Evolutionary conservation across 2,797 vertebrate species (phyloP).

Genomic region (Enteromius radiatus): DNA sequence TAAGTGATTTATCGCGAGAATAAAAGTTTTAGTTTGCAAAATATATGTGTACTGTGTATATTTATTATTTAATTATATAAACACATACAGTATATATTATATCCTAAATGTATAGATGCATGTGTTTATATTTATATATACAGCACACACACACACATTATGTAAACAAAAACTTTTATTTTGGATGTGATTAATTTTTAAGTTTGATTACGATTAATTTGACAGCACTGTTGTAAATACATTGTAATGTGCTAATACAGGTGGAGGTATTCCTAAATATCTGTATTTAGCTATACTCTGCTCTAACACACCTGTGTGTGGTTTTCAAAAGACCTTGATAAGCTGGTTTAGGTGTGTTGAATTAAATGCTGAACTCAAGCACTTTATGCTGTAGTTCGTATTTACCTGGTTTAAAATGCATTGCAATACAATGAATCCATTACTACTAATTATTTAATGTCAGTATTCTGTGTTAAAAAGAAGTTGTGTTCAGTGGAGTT

Average conservation of each 20-base stretch:
- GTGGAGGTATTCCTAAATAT: neutral
- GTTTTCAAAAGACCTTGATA: slow-evolving; percentile 19
- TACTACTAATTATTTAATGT: slow-evolving; percentile 25
- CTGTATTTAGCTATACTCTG: neutral
- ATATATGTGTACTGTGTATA: too few relatives aligned
- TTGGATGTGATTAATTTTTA: too few relatives aligned
- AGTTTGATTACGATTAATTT: too few relatives aligned
- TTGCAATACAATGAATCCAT: slow-evolving; percentile 11
- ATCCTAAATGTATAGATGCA: too few relatives aligned
- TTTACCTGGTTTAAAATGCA: slow-evolving; percentile 9
- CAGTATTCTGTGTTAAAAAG: slow-evolving; percentile 21
- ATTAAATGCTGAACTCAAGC: slow-evolving; percentile 8
- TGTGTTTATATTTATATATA: too few relatives aligned
- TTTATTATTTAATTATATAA: too few relatives aligned
- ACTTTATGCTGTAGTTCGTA: slow-evolving; percentile 40
- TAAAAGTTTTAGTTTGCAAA: too few relatives aligned
- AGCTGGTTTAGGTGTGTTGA: slow-evolving; percentile 4
- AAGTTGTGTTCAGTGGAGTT: slow-evolving; percentile 2
- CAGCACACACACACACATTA: too few relatives aligned
- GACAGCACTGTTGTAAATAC: slow-evolving; percentile 9
- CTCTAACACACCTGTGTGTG: neutral
- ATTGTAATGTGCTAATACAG: neutral
- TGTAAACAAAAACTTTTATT: too few relatives aligned
- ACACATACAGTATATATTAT: too few relatives aligned
- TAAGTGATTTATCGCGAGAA: too few relatives aligned